phyloP scores from a whole-genome alignment of 2,888 invertebrate species.

The Hyposoter didymator region DNA sequence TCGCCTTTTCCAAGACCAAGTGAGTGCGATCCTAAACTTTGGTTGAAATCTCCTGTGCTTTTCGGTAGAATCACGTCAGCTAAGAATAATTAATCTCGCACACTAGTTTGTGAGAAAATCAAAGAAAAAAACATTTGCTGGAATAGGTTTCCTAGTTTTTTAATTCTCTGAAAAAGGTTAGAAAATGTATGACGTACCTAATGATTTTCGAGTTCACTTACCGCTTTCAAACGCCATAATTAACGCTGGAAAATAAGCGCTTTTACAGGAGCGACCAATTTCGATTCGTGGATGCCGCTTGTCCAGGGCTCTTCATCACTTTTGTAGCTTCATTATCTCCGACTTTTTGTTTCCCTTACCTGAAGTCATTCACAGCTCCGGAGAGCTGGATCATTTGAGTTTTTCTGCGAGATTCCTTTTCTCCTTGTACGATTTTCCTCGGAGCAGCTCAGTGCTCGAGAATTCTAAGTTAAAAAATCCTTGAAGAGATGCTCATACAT shows the following conservation, averaged over 20 bases:
- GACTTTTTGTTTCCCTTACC: conserved; percentile 17
- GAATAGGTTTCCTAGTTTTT: not conserved
- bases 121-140: not conserved
- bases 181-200: not conserved
- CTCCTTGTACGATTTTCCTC: not conserved
- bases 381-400: not conserved
- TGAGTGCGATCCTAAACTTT: not conserved
- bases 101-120: not conserved
- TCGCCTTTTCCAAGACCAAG: not conserved
- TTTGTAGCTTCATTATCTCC: conserved; percentile 23
- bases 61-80: not conserved
- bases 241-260: not conserved
- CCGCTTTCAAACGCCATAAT: not conserved
- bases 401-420: not conserved
- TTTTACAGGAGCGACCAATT: not conserved
- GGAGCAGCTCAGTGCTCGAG: not conserved
- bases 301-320: not conserved
- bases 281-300: conserved; percentile 9
- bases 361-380: not conserved
- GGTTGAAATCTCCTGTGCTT: not conserved
- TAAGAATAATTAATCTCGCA: not conserved
- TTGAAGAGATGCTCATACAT: not conserved
- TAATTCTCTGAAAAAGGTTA: not conserved
- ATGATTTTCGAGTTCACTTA: not conserved
- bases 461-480: not conserved